Percentiles rank a stretch among this genome's conserved stretches.
These are phyloP conservation scores for Melanostoma scalare DNA, from an alignment of 2,888 invertebrate species.

Conservation along the genomic window DNA sequence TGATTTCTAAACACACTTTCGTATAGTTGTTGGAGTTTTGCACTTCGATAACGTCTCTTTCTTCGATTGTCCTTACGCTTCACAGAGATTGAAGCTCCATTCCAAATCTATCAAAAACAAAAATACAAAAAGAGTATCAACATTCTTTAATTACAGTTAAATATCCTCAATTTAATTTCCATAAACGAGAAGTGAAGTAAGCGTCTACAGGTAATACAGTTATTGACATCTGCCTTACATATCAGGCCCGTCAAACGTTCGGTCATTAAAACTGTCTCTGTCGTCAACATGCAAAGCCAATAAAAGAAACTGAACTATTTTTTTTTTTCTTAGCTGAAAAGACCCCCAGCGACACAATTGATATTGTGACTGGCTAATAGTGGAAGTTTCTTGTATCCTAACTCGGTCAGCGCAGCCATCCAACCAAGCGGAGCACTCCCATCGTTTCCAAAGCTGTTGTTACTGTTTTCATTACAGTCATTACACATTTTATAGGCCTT, in stretches of 20 bases:
- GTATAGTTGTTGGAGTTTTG: too few relatives aligned
- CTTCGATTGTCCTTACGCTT: too few relatives aligned
- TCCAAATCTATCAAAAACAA: too few relatives aligned
- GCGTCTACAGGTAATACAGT: slow-evolving; percentile 56
- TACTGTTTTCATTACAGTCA: slow-evolving; percentile 69
- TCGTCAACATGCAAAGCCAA: slow-evolving; percentile 54
- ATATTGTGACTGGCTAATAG: slow-evolving; percentile 49
- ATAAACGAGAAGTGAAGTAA: slow-evolving; percentile 62
- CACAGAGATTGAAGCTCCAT: too few relatives aligned
- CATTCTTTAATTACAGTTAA: background rate
- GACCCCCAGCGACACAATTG: slow-evolving; percentile 65
- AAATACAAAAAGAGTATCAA: background rate
- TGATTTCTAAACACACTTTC: too few relatives aligned
- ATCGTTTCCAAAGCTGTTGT: slow-evolving; percentile 54
- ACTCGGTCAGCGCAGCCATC: slow-evolving; percentile 38
- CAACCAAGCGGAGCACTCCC: slow-evolving; percentile 61
- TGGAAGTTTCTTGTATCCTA: slow-evolving; percentile 40
- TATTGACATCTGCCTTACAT: slow-evolving; percentile 66
- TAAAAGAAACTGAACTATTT: slow-evolving; percentile 51
- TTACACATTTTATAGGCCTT: slow-evolving; percentile 66
- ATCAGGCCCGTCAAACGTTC: slow-evolving; percentile 52
- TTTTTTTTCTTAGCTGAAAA: background rate
- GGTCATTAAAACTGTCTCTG: slow-evolving; percentile 53
- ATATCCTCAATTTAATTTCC: background rate
- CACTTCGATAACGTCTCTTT: too few relatives aligned